These are phyloP conservation scores for Grantiella picta DNA, from an alignment of 2,113 vertebrate species.

Conservation along the genomic window DNA sequence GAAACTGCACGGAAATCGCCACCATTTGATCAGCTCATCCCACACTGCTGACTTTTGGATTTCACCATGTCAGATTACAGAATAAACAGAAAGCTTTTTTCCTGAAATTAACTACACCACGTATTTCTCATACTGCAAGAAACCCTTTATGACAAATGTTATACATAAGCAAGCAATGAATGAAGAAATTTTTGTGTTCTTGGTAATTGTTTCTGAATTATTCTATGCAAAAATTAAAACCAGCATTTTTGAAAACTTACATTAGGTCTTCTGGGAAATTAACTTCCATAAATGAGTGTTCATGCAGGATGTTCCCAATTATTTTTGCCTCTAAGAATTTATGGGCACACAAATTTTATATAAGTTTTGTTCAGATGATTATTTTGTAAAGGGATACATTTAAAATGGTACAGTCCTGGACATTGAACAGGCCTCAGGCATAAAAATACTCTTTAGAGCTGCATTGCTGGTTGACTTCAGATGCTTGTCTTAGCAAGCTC, in stretches of 20 bases:
- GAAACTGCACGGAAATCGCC: background rate
- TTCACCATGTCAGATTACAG: background rate
- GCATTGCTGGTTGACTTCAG: background rate
- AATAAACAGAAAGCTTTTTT: background rate
- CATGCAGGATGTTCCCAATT: background rate
- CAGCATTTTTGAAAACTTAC: background rate
- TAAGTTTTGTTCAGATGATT: background rate
- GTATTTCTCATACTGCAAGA: background rate
- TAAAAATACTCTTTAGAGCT: background rate
- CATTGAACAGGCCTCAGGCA: rapidly evolving
- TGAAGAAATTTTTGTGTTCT: background rate
- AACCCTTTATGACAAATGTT: background rate
- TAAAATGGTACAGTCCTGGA: background rate
- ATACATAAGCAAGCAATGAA: background rate
- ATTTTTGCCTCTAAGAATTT: background rate
- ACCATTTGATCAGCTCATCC: background rate
- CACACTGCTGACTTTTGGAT: background rate
- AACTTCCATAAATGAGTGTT: background rate
- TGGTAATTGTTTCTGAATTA: background rate
- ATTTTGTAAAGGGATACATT: background rate
- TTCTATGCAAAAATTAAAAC: background rate
- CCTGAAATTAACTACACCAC: background rate
- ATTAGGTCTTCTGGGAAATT: background rate
- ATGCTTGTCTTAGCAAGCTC: background rate
- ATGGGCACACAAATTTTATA: background rate